Evolutionary conservation across 2,113 vertebrate species (phyloP).

Genomic region (Lagopus muta): DNA sequence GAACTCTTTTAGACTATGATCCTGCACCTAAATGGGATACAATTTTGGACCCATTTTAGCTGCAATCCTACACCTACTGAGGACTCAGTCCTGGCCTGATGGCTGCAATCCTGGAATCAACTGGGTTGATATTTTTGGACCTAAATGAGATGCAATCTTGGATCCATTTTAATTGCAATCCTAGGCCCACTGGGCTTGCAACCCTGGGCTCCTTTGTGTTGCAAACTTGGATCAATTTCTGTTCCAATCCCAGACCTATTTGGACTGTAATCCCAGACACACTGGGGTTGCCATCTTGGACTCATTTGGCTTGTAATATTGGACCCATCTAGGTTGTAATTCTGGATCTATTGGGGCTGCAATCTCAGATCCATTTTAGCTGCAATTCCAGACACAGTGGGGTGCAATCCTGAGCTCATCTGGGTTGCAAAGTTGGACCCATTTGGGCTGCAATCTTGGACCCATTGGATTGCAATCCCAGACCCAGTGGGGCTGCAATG

Average conservation of each 20-base stretch:
- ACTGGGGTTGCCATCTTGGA: neutral
- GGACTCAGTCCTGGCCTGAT: neutral
- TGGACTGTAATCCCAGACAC: neutral
- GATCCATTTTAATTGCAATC: neutral
- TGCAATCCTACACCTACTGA: neutral
- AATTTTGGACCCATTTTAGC: rapidly evolving
- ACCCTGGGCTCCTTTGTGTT: neutral
- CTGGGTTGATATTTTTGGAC: neutral
- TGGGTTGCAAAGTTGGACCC: too few species aligned
- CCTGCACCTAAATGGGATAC: too few species aligned
- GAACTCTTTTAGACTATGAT: neutral
- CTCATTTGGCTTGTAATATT: neutral
- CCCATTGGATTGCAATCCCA: neutral
- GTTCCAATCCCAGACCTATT: neutral
- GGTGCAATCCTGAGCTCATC: neutral
- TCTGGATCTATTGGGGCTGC: neutral
- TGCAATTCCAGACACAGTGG: neutral
- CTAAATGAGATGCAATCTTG: neutral
- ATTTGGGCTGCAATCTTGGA: neutral
- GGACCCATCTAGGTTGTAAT: rapidly evolving
- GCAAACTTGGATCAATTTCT: neutral
- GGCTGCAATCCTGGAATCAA: neutral
- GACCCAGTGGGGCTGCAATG: neutral
- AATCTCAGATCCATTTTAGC: too few species aligned
- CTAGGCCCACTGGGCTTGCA: neutral